Base-by-base conservation (phyloP, 2,888 invertebrate genomes). In the Ormyrus pomaceus region DNA sequence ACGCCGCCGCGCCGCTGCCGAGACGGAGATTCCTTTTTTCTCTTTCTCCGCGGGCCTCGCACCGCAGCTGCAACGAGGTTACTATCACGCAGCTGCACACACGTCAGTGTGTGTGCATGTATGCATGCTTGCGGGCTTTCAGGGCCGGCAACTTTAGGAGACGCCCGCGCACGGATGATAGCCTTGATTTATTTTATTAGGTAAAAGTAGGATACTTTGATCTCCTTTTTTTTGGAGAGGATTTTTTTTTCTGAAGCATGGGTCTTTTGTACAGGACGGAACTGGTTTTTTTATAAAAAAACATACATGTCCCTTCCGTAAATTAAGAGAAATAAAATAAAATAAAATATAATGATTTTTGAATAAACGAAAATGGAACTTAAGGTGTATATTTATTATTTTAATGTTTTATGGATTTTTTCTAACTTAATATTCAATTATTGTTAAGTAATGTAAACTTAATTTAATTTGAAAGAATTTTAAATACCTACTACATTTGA, bases 41-140 rank as follows among this genome's bases (percentile, higher is more conserved):
- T 13, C 53, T n/a, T 62, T 51, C 45, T 50, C 34, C 50, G 62
- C 46, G n/a, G 13, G 69, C 9, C 8, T 65, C 2, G 73, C 64
- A 65, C 2, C 6, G 65, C 5, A 10, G 64, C 73, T 56, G 73
- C 73, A 3, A 73, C 34, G 19, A 34, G 34, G 34, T 34, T 34
- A 34, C 34, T 34, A 34, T 34, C 73, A 73, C 3, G 61, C 59
- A 1, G 59, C 61, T 46, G 68, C 61, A 45, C 85, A 85, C 0
- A 48, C 19, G 0, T 55, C 85, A 50, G 83, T 45, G 34, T 53
- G 45, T 34, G 34, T 0, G 10, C 5, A n/a, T 19, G 70, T 13
- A 48, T 5, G 11, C 7, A 48, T 5, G 11, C 7, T n/a, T 46
- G 7, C 56, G n/a, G 51, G 45, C 19, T 68, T 7, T 68, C 75